A percentile compares a stretch with the other conserved stretches of the same genome.
These are phyloP conservation scores for Camptogramma bilineatum DNA, from an alignment of 2,888 invertebrate species.

Conservation along the genomic window DNA sequence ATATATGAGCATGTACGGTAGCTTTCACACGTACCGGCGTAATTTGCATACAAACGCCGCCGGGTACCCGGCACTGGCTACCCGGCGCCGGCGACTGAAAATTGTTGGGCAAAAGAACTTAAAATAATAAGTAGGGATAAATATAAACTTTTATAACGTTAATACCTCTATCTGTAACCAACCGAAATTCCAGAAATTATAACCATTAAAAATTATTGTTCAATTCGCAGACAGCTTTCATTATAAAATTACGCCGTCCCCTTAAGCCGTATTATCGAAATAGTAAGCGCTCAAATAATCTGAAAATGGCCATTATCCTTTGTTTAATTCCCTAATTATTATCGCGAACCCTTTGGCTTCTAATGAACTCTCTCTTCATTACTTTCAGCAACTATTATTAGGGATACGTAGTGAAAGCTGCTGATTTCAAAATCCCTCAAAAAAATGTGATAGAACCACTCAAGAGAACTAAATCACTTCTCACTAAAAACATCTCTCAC, in stretches of 20 bases:
- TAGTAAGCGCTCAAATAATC: conserved; percentile 13
- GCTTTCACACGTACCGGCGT: no score
- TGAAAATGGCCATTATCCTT: conserved; percentile 21
- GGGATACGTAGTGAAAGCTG: conserved; percentile 6
- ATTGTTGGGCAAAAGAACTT: no score
- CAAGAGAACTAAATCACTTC: no score
- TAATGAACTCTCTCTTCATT: conserved; percentile 26
- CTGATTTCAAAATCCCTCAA: neutral
- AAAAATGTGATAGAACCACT: no score
- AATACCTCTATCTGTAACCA: no score
- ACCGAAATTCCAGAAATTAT: no score
- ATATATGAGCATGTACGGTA: no score
- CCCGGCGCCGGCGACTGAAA: no score
- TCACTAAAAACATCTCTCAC: no score
- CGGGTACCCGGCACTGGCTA: no score
- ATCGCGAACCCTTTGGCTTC: conserved; percentile 19
- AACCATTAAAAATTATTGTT: neutral
- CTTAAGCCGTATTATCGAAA: conserved; percentile 13
- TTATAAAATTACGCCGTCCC: neutral
- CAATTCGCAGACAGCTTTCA: neutral
- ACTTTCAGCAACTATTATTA: conserved; percentile 23
- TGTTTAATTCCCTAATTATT: conserved; percentile 27
- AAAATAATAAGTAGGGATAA: no score
- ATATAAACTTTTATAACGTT: neutral
- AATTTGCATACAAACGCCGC: no score